Evolutionary conservation across 2,113 vertebrate genomes (phyloP), one percentile per base, ranked within the genome.

Genomic region (Lophotis ruficrista): DNA sequence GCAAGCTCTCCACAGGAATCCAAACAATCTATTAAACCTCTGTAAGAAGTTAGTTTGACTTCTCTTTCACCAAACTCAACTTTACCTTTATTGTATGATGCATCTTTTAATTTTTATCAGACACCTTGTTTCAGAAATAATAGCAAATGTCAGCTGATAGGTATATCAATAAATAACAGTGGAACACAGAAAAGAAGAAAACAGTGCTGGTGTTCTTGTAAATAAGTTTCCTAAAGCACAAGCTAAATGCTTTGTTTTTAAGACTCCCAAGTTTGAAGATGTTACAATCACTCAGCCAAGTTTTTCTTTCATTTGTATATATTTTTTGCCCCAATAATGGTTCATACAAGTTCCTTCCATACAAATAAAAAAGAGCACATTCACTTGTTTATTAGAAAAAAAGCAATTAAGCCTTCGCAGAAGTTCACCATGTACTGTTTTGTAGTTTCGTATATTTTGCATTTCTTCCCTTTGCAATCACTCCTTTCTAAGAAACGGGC

Each of bases 1-100:
- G 94, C 70, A 93, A 94, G n/a, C 45, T 84, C 84, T 94, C 91
- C 94, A 95, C 72, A 93, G 69, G 87, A 96, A 96, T 91, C 87
- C 69, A 95, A 97, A 93, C 87, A 91, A 87, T 71, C 73, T 78
- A 7, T 33, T 71, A 89, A 93, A 94, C 19, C 33, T 70, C 35
- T 64, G 8, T 35, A 82, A 71, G 33, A 94, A 91, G 51, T 89
- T 56, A 70, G 24, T 53, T 83, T 82, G 50, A 86, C 37, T 68
- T 16, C 37, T 78, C 65, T 84, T 94, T 86, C 66, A 69, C 27
- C 38, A 81, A 79, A 64, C 21, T 43, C 54, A 72, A 43, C 56
- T 91, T 80, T 31, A 78, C 54, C 37, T 69, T 75, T 71, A 43
- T 8, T 47, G 12, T 47, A 76, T 41, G 27, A n/a, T 14, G 27